Conservation (phyloP, 2,113 vertebrate species). For the Ailuropoda melanoleuca region DNA sequence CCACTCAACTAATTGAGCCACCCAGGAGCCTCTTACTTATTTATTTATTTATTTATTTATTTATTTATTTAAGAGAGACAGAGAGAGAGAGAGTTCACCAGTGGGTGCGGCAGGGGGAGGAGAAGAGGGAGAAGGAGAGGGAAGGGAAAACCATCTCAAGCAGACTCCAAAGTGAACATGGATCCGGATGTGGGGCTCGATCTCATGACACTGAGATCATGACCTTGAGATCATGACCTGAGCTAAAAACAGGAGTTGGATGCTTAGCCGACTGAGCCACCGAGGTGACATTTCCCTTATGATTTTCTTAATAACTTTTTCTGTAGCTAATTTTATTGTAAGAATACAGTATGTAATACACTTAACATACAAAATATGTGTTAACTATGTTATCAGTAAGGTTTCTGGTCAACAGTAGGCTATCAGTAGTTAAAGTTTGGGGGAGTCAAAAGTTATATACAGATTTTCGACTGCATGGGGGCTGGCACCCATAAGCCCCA, state of each 20-base stretch:
- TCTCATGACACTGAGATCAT: background rate
- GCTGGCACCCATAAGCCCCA: background rate
- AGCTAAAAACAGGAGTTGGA: background rate
- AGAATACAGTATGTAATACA: background rate
- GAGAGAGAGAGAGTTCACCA: background rate
- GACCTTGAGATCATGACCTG: background rate
- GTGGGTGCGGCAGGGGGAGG: background rate
- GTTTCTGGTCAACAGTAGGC: background rate
- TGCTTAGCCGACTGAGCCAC: background rate
- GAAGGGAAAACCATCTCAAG: background rate
- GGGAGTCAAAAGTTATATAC: background rate
- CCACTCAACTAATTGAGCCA: background rate
- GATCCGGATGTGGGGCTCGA: background rate
- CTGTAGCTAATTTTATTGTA: background rate
- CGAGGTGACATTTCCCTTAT: background rate
- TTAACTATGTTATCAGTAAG: background rate
- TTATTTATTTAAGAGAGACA: background rate
- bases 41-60: background rate
- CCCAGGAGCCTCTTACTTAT: background rate
- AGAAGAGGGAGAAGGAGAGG: background rate
- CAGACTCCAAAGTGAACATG: background rate
- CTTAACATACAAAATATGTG: background rate
- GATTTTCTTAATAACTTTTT: background rate
- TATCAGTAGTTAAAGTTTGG: background rate
- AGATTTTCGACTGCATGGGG: background rate